phyloP scores from a whole-genome alignment of 1,140 invertebrate genomes.

The Portunus trituberculatus region DNA sequence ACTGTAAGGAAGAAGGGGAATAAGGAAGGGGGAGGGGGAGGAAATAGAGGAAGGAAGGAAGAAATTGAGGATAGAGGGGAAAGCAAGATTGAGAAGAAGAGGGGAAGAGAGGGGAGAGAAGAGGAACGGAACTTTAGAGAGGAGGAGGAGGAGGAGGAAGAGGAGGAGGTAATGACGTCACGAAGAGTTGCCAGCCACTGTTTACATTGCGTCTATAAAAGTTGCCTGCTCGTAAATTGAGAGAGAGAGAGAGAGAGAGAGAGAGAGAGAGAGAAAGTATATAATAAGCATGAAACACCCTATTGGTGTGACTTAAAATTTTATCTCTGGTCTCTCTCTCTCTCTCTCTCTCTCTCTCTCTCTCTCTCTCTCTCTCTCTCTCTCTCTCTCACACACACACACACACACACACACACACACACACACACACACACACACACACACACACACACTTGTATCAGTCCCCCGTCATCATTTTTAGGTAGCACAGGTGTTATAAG shows the following conservation, averaged over 20 bases:
- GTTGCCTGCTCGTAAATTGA: neutral
- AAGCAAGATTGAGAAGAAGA: neutral
- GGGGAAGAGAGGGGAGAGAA: neutral
- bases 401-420: conserved; percentile 53
- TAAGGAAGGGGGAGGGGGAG: neutral
- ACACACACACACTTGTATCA: conserved; percentile 35
- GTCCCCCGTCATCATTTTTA: neutral
- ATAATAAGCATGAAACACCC: no score
- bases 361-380: neutral
- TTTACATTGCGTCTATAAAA: conserved; percentile 33
- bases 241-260: neutral
- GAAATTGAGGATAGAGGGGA: neutral
- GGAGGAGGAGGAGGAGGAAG: neutral
- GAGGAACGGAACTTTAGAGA: neutral
- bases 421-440: conserved; percentile 61
- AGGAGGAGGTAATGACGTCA: neutral
- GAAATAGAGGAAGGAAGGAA: neutral
- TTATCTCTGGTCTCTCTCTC: neutral
- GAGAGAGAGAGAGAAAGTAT: neutral
- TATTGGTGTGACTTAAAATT: no score
- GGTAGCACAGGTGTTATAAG: neutral
- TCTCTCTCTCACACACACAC: conserved; percentile 1
- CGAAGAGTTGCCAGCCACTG: conserved; percentile 10
- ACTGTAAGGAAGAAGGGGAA: neutral
- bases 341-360: neutral